Base-by-base conservation (phyloP, 2,797 vertebrate genomes). In the Alosa sapidissima region DNA sequence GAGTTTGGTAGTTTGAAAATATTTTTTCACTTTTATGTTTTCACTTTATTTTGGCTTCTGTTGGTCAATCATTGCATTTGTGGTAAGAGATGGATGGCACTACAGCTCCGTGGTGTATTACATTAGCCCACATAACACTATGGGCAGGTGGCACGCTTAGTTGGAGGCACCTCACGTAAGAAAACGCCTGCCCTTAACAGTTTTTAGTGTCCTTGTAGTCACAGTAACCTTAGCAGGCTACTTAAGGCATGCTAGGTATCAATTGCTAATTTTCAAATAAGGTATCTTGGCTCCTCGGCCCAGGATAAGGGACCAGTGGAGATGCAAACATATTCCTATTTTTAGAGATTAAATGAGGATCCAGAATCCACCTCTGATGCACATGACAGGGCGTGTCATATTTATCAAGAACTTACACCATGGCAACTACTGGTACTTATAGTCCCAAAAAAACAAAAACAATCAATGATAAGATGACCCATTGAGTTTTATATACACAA, bases 401-500 rank as follows among this genome's bases (percentile, higher is more conserved):
- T 75, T 41, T 14, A 75, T 41, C 33, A 75, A 41, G 68, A 72
- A 72, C 68, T 72, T 41, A 72, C 68, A 41, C 33, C 33, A 41
- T 72, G 28, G 33, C 14, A 36, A 75, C 36, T 75, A 75, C 68
- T 4, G 36, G 68, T 14, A 75, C 68, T 6, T 75, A 14, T 75
- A 36, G 41, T 75, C 36, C 68, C 41, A 28, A 11, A 75, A 16
- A 47, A 16, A 78, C 72, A 78, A 78, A 78, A 13, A 47, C 11
- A 55, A 19, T 41, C 33, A 72, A 72, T 72, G 68, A 78, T 78
- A 78, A 78, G 36, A 78, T 78, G 72, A 78, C 41, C 41, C 72
- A 78, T 41, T 36, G 28, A 72, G 65, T 36, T 72, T 72, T 36
- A 72, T 72, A 72, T 19, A 41, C 28, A 72, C 72, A 78, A 72